Percentiles rank a stretch among this genome's conserved stretches.
Conservation (phyloP, 2,888 invertebrate species). For the Heliconius aoede region DNA sequence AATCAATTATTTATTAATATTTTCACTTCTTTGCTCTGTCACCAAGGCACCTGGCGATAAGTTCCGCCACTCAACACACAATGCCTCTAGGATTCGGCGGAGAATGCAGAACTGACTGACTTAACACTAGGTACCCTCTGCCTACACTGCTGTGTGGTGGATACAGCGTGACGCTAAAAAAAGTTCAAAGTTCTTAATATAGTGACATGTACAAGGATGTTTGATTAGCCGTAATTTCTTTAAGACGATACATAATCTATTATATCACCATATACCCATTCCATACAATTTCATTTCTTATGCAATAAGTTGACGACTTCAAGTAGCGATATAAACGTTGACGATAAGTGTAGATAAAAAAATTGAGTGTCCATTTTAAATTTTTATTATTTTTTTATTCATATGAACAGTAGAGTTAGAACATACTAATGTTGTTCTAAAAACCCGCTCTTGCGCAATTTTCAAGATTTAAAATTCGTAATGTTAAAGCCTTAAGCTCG, state of each 20-base stretch:
- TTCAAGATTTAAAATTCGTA: background rate
- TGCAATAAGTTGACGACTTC: background rate
- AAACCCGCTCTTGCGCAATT: background rate
- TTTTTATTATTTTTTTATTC: slow-evolving; percentile 12
- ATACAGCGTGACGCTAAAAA: too few species aligned
- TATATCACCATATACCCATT: slow-evolving; percentile 18
- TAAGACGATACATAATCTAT: slow-evolving; percentile 14
- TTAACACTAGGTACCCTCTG: too few species aligned
- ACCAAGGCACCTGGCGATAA: too few species aligned
- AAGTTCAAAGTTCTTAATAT: slow-evolving; percentile 50
- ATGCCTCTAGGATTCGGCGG: too few species aligned
- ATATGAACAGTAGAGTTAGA: too few species aligned
- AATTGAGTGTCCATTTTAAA: slow-evolving; percentile 1
- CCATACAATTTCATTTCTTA: slow-evolving; percentile 17
- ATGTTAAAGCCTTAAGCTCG: background rate
- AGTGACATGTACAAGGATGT: slow-evolving; percentile 19
- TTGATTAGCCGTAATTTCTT: slow-evolving; percentile 10
- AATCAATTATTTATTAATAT: too few species aligned
- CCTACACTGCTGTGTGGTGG: too few species aligned
- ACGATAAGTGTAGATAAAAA: slow-evolving; percentile 12
- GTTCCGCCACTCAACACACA: too few species aligned
- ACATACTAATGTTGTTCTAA: background rate
- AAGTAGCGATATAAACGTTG: slow-evolving; percentile 14
- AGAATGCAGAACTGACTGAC: too few species aligned
- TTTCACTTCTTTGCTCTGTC: too few species aligned